These are phyloP conservation scores for Trachelus tabidus DNA, from an alignment of 2,888 invertebrate species.

Conservation along the genomic window DNA sequence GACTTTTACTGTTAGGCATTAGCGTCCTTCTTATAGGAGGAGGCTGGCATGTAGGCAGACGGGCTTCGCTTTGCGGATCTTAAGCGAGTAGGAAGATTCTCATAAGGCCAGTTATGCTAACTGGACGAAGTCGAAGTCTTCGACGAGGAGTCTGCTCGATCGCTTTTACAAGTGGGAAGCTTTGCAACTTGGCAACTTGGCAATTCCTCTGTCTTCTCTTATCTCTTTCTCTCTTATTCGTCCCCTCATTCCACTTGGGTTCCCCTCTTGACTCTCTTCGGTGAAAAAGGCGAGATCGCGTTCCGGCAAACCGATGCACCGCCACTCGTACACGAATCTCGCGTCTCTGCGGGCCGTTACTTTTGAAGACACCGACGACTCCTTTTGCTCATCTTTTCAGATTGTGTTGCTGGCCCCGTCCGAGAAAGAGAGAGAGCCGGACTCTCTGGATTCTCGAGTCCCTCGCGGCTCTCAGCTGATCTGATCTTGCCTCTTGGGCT, in stretches of 20 bases:
- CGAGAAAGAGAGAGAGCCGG: neutral
- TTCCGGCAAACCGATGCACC: neutral
- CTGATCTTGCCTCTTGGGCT: neutral
- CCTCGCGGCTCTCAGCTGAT: neutral
- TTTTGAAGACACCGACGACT: neutral
- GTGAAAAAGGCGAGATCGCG: neutral
- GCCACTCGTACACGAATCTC: neutral
- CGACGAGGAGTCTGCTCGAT: neutral
- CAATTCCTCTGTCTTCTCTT: neutral
- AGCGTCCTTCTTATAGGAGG: neutral
- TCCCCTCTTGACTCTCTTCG: slow-evolving; percentile 5
- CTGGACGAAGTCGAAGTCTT: neutral
- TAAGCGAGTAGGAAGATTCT: neutral
- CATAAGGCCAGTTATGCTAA: neutral
- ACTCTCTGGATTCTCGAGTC: neutral
- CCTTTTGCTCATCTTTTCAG: neutral
- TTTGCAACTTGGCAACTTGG: neutral
- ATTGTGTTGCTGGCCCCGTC: neutral
- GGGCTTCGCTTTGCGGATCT: neutral
- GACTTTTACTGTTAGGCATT: slow-evolving; percentile 51
- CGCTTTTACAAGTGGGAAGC: neutral
- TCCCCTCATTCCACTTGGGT: slow-evolving; percentile 12
- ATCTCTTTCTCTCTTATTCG: slow-evolving; percentile 17
- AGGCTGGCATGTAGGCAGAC: neutral
- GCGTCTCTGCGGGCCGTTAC: neutral